These are phyloP conservation scores for Thysanoteuthis rhombus DNA, from an alignment of 2,888 invertebrate species.

Conservation along the genomic window DNA sequence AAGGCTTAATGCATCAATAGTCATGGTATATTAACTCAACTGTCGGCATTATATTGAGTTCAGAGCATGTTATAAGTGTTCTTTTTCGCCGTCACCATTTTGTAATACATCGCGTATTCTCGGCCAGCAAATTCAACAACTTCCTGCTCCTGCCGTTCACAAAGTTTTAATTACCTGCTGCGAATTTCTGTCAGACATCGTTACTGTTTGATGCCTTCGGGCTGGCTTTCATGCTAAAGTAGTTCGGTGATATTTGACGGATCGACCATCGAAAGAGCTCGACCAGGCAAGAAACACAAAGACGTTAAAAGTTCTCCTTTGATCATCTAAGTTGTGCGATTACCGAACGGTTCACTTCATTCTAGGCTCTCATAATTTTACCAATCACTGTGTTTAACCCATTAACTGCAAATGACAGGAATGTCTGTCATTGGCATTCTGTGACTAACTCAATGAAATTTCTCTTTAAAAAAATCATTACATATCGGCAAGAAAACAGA, in stretches of 20 bases:
- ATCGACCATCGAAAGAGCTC: neutral
- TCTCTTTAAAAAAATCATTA: too few relatives aligned
- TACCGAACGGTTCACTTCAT: neutral
- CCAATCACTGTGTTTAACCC: too few relatives aligned
- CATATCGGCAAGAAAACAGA: too few relatives aligned
- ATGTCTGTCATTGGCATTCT: too few relatives aligned
- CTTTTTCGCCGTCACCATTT: neutral
- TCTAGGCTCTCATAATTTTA: neutral
- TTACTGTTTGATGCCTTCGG: neutral
- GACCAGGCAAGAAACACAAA: neutral
- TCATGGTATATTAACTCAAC: neutral
- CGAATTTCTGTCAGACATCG: neutral
- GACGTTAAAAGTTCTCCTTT: neutral
- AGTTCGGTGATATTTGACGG: neutral
- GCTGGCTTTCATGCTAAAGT: neutral
- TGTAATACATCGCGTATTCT: neutral
- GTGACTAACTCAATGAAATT: too few relatives aligned
- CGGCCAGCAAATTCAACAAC: too few relatives aligned
- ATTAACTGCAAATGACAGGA: too few relatives aligned
- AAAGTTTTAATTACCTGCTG: neutral
- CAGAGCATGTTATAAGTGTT: neutral
- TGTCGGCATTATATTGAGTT: too few relatives aligned
- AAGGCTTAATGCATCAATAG: neutral
- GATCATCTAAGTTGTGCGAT: neutral
- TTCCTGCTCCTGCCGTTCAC: neutral